Conservation (phyloP, 2,113 vertebrate genomes). For the Sinocyclocheilus maitianheensis region DNA sequence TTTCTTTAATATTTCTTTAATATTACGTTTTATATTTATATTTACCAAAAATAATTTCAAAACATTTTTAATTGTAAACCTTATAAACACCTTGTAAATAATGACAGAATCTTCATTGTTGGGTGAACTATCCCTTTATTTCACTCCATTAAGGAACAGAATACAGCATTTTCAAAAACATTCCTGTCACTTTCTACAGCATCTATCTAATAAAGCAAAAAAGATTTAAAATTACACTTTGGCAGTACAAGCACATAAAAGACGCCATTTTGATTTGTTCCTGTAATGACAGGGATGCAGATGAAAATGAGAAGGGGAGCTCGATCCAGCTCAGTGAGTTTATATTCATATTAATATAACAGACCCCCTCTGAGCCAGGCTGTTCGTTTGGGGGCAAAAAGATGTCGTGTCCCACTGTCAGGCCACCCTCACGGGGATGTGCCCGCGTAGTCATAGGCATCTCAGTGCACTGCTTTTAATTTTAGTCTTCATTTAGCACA, state of each 20-base stretch:
- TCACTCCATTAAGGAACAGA: neutral
- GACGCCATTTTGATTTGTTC: neutral
- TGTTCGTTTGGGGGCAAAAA: conserved; percentile 36
- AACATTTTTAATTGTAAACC: too few species aligned
- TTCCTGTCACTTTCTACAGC: too few species aligned
- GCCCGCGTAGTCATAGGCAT: conserved; percentile 59
- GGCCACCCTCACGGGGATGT: conserved; percentile 32
- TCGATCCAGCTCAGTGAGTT: conserved; percentile 35
- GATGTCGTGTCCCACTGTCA: conserved; percentile 20
- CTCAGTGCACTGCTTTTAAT: conserved; percentile 57
- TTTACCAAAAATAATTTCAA: too few species aligned
- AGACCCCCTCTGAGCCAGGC: conserved; percentile 44
- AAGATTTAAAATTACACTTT: neutral
- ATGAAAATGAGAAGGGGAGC: conserved; percentile 3
- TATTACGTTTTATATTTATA: too few species aligned
- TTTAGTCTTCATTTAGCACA: conserved; percentile 57
- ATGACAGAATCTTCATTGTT: neutral
- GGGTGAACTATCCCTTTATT: neutral
- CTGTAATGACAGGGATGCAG: conserved; percentile 2
- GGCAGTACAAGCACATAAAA: neutral
- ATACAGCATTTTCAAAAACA: neutral
- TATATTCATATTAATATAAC: conserved; percentile 50
- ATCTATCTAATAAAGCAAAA: neutral
- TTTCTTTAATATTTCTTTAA: too few species aligned
- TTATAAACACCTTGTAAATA: neutral